Evolutionary conservation across 1,140 invertebrate species (phyloP).

Genomic region (Gyrodactylus bullatarudis): DNA sequence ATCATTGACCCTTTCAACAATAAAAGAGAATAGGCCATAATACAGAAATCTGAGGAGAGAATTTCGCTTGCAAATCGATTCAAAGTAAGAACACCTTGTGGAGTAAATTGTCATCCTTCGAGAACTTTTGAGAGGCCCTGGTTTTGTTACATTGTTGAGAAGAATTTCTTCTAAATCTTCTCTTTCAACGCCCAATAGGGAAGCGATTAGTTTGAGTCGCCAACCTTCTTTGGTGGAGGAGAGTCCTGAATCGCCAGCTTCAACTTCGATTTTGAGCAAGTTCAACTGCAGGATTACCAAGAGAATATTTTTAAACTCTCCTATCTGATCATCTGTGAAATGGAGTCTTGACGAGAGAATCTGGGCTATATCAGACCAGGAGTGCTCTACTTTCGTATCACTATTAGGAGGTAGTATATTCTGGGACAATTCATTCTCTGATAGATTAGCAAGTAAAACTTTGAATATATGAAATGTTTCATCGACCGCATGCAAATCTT

Average conservation of each 20-base stretch:
- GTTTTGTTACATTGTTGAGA: neutral
- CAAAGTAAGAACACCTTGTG: neutral
- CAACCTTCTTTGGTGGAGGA: neutral
- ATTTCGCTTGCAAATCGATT: neutral
- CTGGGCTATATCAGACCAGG: neutral
- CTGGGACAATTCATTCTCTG: neutral
- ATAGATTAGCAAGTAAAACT: neutral
- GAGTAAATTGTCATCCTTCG: neutral
- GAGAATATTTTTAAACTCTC: neutral
- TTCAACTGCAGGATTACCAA: neutral
- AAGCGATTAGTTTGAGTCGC: neutral
- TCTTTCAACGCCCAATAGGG: neutral
- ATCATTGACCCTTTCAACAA: no score
- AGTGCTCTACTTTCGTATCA: no score
- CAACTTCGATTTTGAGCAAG: neutral
- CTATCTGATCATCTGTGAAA: neutral
- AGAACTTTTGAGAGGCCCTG: neutral
- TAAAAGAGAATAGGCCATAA: neutral
- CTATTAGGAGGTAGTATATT: no score
- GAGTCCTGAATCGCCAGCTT: neutral
- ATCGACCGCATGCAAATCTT: neutral
- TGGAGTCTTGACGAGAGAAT: neutral
- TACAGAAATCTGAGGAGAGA: neutral
- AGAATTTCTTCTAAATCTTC: neutral
- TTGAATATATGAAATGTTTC: neutral